A percentile compares a stretch with the other conserved stretches of the same genome.
Conservation (phyloP, 2,888 invertebrate species). For the Craniophora ligustri region DNA sequence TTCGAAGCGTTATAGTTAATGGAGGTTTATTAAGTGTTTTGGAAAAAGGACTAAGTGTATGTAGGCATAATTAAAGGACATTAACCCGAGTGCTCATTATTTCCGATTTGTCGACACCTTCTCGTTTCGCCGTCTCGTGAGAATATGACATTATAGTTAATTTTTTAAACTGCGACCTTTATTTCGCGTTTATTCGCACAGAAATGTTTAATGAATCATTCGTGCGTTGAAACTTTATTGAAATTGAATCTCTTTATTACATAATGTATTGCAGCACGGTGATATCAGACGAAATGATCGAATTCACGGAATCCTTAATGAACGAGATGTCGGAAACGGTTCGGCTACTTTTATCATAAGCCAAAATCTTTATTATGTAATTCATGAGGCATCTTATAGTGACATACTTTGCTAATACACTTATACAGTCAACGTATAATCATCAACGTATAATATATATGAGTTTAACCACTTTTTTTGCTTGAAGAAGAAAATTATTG, state of each 20-base stretch:
- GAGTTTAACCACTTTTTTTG: too few relatives aligned
- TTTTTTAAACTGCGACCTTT: slow-evolving; percentile 33
- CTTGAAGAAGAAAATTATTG: too few relatives aligned
- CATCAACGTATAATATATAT: too few relatives aligned
- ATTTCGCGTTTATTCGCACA: slow-evolving; percentile 30
- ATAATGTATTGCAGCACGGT: slow-evolving; percentile 36
- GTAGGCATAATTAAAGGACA: neutral
- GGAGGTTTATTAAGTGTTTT: too few relatives aligned
- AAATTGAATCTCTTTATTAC: slow-evolving; percentile 41
- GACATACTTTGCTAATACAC: slow-evolving; percentile 11
- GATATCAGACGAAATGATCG: slow-evolving; percentile 50
- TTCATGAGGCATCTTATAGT: slow-evolving; percentile 43
- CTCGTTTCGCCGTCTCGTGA: slow-evolving; percentile 4
- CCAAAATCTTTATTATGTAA: slow-evolving; percentile 57
- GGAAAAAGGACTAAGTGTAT: too few relatives aligned
- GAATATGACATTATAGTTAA: slow-evolving; percentile 33
- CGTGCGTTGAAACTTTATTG: slow-evolving; percentile 38
- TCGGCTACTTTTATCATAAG: slow-evolving; percentile 57
- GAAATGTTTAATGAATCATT: slow-evolving; percentile 41
- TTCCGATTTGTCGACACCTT: neutral
- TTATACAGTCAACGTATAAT: neutral
- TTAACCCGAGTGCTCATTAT: neutral
- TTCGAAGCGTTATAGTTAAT: too few relatives aligned
- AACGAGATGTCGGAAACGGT: slow-evolving; percentile 58
- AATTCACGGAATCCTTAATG: slow-evolving; percentile 64